Evolutionary conservation across 2,888 invertebrate genomes (phyloP), one percentile per base, ranked within the genome.

Genomic region (Coenonympha arcania): DNA sequence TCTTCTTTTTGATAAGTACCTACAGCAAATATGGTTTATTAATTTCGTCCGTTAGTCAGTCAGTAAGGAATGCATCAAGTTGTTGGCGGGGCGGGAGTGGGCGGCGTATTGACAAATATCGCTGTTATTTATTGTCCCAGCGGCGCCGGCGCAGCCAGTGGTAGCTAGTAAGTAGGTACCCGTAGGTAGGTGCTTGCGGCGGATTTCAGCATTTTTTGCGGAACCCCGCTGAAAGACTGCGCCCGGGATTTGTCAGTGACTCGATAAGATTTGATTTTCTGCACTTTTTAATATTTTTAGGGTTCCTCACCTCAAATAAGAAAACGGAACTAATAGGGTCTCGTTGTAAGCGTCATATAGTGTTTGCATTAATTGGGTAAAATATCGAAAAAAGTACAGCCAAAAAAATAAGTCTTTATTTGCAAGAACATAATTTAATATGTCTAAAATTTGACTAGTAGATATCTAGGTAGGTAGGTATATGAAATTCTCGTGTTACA

Each of bases 51-150:
- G 6, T 31, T 16, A 8, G 15, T 31, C 15, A 31, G 2, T 8
- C 6, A 31, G 15, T 6, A 15, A 3, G 6, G 15, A 6, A 31
- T 31, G n/a, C n/a, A n/a, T 9, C 5, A 1, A 16, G 19, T n/a
- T 30, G 19, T 28, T n/a, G 28, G 6, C 6, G 54, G 66, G 76
- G 76, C 72, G 76, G 67, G 58, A 54, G 52, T 50, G 73, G 79
- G 76, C 75, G 77, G 65, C 68, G 52, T 77, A 76, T 75, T 81
- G 80, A 80, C 80, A 76, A 69, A 34, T 44, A 44, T 34, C 71
- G 70, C 76, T 72, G 65, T 81, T 64, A 84, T 81, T 81, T 83
- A 83, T 80, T 72, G 73, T 74, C 65, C 59, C 60, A 13, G 41
- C 63, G 82, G 83, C 82, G 82, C 79, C 79, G 63, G 66, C 58